These are phyloP conservation scores for Microplitis deprimator DNA, from an alignment of 2,888 invertebrate genomes.

Conservation along the genomic window DNA sequence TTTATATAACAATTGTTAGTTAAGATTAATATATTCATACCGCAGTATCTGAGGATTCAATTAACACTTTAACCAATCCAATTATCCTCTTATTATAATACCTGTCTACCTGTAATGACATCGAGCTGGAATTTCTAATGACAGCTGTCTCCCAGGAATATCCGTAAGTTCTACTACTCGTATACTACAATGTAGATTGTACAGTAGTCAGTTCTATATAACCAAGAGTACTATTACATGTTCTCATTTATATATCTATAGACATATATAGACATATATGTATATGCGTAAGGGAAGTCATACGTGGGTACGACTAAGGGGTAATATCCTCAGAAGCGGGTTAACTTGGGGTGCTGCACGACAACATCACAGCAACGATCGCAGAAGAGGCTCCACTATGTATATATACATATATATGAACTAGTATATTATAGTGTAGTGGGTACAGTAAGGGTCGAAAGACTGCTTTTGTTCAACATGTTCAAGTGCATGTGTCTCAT, in stretches of 20 bases:
- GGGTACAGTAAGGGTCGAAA: conserved; percentile 26
- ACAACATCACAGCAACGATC: conserved; percentile 31
- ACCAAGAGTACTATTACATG: neutral
- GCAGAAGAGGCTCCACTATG: conserved; percentile 23
- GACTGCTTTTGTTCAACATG: conserved; percentile 45
- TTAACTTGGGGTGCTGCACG: conserved; percentile 29
- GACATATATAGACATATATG: no score
- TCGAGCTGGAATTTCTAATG: conserved; percentile 22
- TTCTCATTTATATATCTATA: neutral
- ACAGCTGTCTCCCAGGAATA: conserved; percentile 22
- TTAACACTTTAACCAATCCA: conserved; percentile 24
- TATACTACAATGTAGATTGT: conserved; percentile 10
- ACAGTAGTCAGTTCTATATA: neutral
- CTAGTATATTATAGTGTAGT: neutral
- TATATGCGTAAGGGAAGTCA: conserved; percentile 12
- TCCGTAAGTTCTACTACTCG: neutral
- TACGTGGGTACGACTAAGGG: conserved; percentile 18
- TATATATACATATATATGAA: no score
- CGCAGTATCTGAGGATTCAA: neutral
- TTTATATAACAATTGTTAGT: no score
- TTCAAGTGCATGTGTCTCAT: conserved; percentile 41
- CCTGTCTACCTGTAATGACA: conserved; percentile 17
- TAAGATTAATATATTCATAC: neutral
- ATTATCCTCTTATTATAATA: conserved; percentile 26
- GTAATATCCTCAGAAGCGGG: conserved; percentile 33